Evolutionary conservation across 2,797 vertebrate species (phyloP).

Genomic region (Peromyscus attwateri): DNA sequence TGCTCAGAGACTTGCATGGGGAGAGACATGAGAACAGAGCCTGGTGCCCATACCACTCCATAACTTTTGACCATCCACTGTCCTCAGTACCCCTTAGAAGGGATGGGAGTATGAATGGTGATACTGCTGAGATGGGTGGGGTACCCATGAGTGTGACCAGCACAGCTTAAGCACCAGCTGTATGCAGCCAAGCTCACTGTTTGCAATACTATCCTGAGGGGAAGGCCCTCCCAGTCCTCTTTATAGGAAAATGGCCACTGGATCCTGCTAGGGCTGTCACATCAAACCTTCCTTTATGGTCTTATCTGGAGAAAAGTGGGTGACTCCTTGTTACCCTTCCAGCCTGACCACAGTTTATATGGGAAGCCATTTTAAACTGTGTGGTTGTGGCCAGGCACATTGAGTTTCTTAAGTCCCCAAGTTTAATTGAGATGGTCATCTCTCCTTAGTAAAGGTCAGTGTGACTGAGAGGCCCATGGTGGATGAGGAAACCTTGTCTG

Average conservation of each 20-base stretch:
- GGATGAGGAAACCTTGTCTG: rapidly evolving
- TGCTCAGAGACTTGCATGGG: background rate
- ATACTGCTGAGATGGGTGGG: background rate
- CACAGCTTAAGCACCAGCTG: background rate
- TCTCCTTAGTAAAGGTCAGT: background rate
- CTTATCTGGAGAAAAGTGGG: background rate
- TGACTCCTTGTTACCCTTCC: background rate
- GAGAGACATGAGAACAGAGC: background rate
- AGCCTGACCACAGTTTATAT: background rate
- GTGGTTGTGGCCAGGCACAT: background rate
- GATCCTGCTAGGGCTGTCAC: no score
- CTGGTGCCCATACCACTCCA: no score
- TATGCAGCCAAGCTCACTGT: no score
- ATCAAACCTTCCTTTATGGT: background rate
- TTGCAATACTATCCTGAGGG: no score
- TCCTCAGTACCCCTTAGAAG: background rate
- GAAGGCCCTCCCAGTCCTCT: background rate
- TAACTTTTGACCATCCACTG: background rate
- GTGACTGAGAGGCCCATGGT: background rate
- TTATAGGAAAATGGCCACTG: background rate
- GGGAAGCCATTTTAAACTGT: conserved; percentile 28
- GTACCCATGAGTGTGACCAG: no score
- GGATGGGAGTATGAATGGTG: background rate
- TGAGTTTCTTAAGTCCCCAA: background rate
- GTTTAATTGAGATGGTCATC: background rate